Conservation (phyloP, 2,888 invertebrate genomes). For the Meteorus cinctellus region DNA sequence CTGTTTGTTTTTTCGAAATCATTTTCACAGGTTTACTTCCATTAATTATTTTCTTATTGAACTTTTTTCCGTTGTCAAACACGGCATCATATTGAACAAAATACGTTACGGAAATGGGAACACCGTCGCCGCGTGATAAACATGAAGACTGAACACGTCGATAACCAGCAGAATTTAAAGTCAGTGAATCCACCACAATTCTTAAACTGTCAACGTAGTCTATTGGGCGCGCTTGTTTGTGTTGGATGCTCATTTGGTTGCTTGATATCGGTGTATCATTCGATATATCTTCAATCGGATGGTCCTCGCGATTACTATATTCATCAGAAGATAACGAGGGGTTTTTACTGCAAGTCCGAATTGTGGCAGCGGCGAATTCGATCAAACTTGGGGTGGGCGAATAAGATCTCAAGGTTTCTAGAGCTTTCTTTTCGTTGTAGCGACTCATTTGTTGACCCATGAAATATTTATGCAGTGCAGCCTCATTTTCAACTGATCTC, state of each 20-base stretch:
- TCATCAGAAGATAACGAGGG: slow-evolving; percentile 11
- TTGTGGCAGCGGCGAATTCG: slow-evolving; percentile 57
- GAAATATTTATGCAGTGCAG: slow-evolving; percentile 60
- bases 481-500: slow-evolving; percentile 52
- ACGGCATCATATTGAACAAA: slow-evolving; percentile 74
- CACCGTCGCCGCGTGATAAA: slow-evolving; percentile 59
- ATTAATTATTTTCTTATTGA: slow-evolving; percentile 68
- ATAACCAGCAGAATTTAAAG: slow-evolving; percentile 73
- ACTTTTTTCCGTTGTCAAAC: slow-evolving; percentile 64
- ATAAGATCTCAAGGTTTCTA: slow-evolving; percentile 71
- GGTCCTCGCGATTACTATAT: background rate
- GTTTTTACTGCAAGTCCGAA: slow-evolving; percentile 48
- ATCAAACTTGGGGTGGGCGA: slow-evolving; percentile 69
- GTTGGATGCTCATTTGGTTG: slow-evolving; percentile 11
- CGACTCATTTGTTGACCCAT: slow-evolving; percentile 71
- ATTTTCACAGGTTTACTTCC: slow-evolving; percentile 65
- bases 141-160: slow-evolving; percentile 69
- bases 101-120: slow-evolving; percentile 67
- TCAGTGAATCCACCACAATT: slow-evolving; percentile 72
- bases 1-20: slow-evolving; percentile 71
- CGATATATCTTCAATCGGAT: background rate
- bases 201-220: slow-evolving; percentile 72
- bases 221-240: slow-evolving; percentile 53
- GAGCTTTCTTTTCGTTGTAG: slow-evolving; percentile 70
- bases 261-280: slow-evolving; percentile 26